A percentile compares a stretch with the other conserved stretches of the same genome.
Conservation (phyloP, 2,113 vertebrate species). For the Neoarius graeffei region DNA sequence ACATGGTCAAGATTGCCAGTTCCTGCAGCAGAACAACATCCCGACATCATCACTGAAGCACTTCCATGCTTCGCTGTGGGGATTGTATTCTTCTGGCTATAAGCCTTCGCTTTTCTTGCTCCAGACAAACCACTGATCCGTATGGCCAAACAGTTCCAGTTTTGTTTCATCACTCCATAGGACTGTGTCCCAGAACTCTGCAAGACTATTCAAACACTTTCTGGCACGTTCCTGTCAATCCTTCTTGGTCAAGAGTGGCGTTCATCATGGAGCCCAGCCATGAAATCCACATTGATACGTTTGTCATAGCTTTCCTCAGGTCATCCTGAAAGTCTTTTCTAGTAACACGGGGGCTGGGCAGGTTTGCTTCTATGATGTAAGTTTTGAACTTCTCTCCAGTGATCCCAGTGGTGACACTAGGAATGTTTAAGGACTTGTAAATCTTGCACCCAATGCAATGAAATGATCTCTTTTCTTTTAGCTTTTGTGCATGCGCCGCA, state of each 20-base stretch:
- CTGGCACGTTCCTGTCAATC: background rate
- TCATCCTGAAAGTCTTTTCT: background rate
- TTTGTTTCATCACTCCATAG: no score
- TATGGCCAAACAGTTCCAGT: no score
- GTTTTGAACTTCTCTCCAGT: background rate
- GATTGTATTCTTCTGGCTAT: no score
- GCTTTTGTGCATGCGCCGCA: background rate
- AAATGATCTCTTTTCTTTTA: constrained; percentile 14
- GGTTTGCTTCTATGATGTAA: background rate
- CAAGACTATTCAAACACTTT: no score
- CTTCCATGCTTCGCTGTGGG: no score
- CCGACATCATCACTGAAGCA: no score
- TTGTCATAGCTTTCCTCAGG: background rate
- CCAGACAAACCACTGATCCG: no score
- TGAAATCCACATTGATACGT: constrained; percentile 2
- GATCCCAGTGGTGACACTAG: background rate
- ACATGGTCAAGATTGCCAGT: no score
- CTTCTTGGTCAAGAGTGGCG: background rate
- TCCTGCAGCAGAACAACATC: no score
- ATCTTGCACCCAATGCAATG: background rate
- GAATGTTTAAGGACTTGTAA: constrained; percentile 15
- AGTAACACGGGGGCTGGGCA: background rate
- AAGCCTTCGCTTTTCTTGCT: no score
- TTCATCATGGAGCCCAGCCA: background rate
- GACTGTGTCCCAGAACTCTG: no score